A percentile compares a stretch with the other conserved stretches of the same genome.
phyloP scores from a whole-genome alignment of 2,888 invertebrate species.

The Apodemia zela region DNA sequence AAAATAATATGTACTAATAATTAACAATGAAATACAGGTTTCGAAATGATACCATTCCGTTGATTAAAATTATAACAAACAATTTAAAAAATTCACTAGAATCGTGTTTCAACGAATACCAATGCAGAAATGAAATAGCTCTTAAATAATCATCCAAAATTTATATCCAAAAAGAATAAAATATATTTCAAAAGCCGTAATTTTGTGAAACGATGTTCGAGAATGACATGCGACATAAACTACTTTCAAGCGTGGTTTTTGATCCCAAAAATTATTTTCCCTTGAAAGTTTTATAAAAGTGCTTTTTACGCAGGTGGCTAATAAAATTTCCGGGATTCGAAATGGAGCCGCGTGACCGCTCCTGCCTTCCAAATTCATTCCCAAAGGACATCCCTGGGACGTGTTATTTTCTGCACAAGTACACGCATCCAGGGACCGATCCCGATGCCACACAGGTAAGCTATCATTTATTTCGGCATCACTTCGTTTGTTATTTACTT shows the following conservation, averaged over 20 bases:
- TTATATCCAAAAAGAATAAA: background rate
- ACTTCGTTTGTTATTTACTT: slow-evolving; percentile 14
- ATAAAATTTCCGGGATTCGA: slow-evolving; percentile 87
- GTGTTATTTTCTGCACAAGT: slow-evolving; percentile 91
- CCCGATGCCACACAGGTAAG: slow-evolving; percentile 78
- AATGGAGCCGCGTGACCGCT: slow-evolving; percentile 87
- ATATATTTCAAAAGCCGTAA: background rate
- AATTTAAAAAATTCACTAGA: too few species aligned
- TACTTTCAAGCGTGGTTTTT: background rate
- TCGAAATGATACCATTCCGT: too few species aligned
- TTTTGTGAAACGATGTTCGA: background rate
- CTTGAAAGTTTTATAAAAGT: slow-evolving; percentile 12
- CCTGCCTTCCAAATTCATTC: slow-evolving; percentile 92
- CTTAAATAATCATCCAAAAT: background rate
- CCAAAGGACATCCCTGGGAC: slow-evolving; percentile 88
- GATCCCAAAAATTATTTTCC: slow-evolving; percentile 16
- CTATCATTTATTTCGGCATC: slow-evolving; percentile 20
- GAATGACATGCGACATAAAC: slow-evolving; percentile 2
- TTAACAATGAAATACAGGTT: too few species aligned
- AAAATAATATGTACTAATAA: too few species aligned
- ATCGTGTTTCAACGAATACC: too few species aligned
- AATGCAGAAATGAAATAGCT: too few species aligned
- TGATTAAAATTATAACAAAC: too few species aligned
- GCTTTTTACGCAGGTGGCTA: slow-evolving; percentile 82
- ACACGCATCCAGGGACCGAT: slow-evolving; percentile 85